These are phyloP conservation scores for Tolmerus cingulatus DNA, from an alignment of 2,888 invertebrate species.

Conservation along the genomic window DNA sequence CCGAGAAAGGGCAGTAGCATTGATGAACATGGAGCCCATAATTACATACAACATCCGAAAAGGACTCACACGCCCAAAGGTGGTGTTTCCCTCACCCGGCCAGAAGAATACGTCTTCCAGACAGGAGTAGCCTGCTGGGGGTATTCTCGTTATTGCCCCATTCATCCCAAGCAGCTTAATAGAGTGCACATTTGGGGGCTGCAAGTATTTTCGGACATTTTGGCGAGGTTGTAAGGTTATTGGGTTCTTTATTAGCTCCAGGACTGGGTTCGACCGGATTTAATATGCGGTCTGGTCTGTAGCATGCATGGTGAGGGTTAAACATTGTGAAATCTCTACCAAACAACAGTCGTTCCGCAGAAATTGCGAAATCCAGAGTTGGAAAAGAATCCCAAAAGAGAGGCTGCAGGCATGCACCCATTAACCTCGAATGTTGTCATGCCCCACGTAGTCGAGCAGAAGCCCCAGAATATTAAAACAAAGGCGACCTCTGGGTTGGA, in stretches of 20 bases:
- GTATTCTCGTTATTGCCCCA: neutral
- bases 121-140: neutral
- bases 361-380: neutral
- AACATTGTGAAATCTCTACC: neutral
- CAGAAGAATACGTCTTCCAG: neutral
- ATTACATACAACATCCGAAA: neutral
- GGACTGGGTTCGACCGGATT: neutral
- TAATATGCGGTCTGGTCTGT: neutral
- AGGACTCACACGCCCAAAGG: neutral
- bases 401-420: neutral
- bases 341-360: neutral
- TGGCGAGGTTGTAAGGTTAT: neutral
- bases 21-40: neutral
- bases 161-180: neutral
- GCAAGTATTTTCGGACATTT: neutral
- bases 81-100: too few species aligned
- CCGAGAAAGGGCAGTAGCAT: neutral
- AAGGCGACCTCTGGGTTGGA: neutral
- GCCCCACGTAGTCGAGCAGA: neutral
- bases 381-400: neutral
- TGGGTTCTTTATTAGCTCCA: neutral
- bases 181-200: neutral
- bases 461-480: slow-evolving; percentile 15
- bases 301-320: neutral
- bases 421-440: slow-evolving; percentile 17